phyloP scores from a whole-genome alignment of 2,888 invertebrate genomes.

The Dione juno region DNA sequence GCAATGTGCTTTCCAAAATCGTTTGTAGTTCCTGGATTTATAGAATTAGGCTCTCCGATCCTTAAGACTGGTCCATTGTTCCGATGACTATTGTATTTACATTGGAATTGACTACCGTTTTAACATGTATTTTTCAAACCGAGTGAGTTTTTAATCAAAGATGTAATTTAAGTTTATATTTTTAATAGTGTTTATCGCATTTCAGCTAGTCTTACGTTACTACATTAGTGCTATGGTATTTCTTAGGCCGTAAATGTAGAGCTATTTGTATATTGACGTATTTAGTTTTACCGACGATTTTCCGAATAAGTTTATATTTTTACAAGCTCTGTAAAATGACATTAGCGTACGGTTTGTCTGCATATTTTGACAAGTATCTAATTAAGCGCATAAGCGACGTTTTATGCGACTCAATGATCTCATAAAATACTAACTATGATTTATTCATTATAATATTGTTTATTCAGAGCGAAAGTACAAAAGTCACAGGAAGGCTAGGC shows the following conservation, averaged over 20 bases:
- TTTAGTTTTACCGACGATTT: slow-evolving; percentile 66
- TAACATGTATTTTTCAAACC: slow-evolving; percentile 72
- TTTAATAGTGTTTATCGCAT: slow-evolving; percentile 80
- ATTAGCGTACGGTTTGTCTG: slow-evolving; percentile 72
- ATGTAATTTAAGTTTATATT: slow-evolving; percentile 80
- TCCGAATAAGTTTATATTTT: slow-evolving; percentile 64
- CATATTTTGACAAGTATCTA: slow-evolving; percentile 80
- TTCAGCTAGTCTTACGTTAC: slow-evolving; percentile 83
- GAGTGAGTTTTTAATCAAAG: slow-evolving; percentile 83
- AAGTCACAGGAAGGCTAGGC: slow-evolving; percentile 50
- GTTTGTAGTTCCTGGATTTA: slow-evolving; percentile 73
- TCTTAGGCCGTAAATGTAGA: slow-evolving; percentile 71
- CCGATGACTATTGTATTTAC: slow-evolving; percentile 65
- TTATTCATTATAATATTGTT: slow-evolving; percentile 53
- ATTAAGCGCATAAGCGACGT: slow-evolving; percentile 73
- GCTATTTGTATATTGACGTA: slow-evolving; percentile 79
- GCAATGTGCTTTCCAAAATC: slow-evolving; percentile 65
- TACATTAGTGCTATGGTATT: slow-evolving; percentile 73
- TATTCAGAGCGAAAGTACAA: slow-evolving; percentile 81
- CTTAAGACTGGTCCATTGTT: slow-evolving; percentile 61
- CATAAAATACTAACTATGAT: slow-evolving; percentile 80
- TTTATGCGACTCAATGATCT: slow-evolving; percentile 80
- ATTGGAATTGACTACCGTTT: slow-evolving; percentile 76
- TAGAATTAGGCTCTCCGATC: slow-evolving; percentile 50
- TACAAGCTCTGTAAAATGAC: slow-evolving; percentile 69